Percentiles rank a stretch among this genome's conserved stretches.
These are phyloP conservation scores for Andrena marginata DNA, from an alignment of 2,888 invertebrate genomes.

Conservation along the genomic window DNA sequence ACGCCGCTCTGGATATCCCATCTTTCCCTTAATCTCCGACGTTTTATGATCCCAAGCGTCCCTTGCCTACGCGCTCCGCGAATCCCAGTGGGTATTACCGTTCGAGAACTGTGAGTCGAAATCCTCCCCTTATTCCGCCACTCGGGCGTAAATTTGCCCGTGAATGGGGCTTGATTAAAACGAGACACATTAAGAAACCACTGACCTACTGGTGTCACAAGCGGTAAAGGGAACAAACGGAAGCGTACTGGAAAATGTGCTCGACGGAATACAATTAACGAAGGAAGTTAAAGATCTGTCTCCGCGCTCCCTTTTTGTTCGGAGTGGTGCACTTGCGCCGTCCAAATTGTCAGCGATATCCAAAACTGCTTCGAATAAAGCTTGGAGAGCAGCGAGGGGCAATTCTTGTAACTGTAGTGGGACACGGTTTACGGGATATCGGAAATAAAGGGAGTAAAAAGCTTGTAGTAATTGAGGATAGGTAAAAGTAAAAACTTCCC, in stretches of 20 bases:
- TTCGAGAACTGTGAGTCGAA: not conserved
- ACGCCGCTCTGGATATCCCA: not conserved
- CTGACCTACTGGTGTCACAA: not conserved
- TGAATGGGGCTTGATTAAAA: constrained; percentile 32
- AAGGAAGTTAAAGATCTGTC: not conserved
- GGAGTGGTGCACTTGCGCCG: not conserved
- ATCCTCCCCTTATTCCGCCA: constrained; percentile 11
- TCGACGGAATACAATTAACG: constrained; percentile 18
- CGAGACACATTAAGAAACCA: not conserved
- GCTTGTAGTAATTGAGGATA: too few relatives aligned
- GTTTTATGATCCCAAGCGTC: constrained; percentile 17
- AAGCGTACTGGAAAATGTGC: not conserved
- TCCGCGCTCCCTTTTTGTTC: not conserved
- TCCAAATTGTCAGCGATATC: not conserved
- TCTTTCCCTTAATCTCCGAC: constrained; percentile 1
- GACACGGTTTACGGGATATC: too few relatives aligned
- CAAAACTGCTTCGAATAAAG: too few relatives aligned
- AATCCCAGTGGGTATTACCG: constrained; percentile 2
- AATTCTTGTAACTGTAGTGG: too few relatives aligned
- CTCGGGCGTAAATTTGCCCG: constrained; percentile 25
- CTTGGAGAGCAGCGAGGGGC: too few relatives aligned
- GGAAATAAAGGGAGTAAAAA: too few relatives aligned
- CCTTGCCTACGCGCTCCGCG: not conserved
- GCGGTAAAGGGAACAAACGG: not conserved
- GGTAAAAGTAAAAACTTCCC: too few relatives aligned